Evolutionary conservation across 2,888 invertebrate species (phyloP).

Genomic region (Mesorhabditis spiculigera): DNA sequence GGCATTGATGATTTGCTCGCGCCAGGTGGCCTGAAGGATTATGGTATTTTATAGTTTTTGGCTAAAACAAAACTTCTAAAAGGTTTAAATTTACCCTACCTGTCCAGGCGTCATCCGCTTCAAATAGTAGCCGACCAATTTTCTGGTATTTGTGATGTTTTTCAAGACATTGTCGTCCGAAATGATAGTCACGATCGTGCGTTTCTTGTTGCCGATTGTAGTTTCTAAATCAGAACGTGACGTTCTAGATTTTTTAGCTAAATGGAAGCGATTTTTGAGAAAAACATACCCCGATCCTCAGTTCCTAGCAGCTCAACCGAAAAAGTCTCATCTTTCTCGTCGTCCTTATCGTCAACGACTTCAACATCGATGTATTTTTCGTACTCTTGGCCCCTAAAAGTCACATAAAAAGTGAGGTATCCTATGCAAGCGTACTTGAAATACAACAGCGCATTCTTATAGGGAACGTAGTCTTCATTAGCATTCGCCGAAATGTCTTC

Average conservation of each 20-base stretch:
- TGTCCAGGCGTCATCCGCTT: slow-evolving; percentile 37
- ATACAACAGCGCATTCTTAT: slow-evolving; percentile 20
- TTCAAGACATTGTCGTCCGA: slow-evolving; percentile 63
- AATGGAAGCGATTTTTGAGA: too few relatives aligned
- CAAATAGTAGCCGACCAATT: slow-evolving; percentile 38
- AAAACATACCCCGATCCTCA: slow-evolving; percentile 14
- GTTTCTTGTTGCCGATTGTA: slow-evolving; percentile 58
- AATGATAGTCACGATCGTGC: slow-evolving; percentile 64
- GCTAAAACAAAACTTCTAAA: too few relatives aligned
- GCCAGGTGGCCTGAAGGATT: slow-evolving; percentile 52
- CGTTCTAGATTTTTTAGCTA: too few relatives aligned
- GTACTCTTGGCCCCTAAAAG: slow-evolving; percentile 61
- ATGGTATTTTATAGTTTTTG: neutral
- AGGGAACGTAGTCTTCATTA: slow-evolving; percentile 63
- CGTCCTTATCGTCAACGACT: slow-evolving; percentile 66
- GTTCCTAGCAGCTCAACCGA: slow-evolving; percentile 61
- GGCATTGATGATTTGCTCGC: slow-evolving; percentile 62
- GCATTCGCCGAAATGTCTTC: slow-evolving; percentile 66
- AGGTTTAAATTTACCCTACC: too few relatives aligned
- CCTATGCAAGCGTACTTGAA: slow-evolving; percentile 18
- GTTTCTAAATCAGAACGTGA: slow-evolving; percentile 54
- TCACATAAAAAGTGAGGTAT: neutral
- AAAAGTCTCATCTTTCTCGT: slow-evolving; percentile 69
- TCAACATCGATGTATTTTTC: slow-evolving; percentile 64
- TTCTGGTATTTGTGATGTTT: slow-evolving; percentile 39